phyloP scores from a whole-genome alignment of 2,113 vertebrate species.

The Xyliphius kryptos region DNA sequence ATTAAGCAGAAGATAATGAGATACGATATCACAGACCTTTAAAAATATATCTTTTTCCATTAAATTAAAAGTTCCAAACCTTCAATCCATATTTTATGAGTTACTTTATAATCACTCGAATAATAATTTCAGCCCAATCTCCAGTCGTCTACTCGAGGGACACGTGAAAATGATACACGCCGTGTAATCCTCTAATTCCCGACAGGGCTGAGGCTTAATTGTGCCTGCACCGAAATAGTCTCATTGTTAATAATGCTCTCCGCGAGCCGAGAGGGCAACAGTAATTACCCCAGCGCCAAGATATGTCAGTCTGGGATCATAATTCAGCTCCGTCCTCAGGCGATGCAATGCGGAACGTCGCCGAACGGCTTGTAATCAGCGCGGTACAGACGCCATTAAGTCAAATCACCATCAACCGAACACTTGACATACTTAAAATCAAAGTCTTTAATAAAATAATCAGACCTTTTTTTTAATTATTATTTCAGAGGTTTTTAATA shows the following conservation, averaged over 20 bases:
- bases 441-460: no score
- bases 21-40: not conserved
- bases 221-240: constrained; percentile 30
- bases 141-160: not conserved
- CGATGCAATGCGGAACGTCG: no score
- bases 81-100: constrained; percentile 13
- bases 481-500: no score
- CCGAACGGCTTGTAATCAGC: no score
- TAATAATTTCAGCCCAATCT: constrained; percentile 19
- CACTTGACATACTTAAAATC: no score
- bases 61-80: no score
- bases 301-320: constrained; percentile 28
- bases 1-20: constrained; percentile 13
- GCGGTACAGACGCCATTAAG: no score
- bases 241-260: constrained; percentile 37
- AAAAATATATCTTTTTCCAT: no score
- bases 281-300: constrained; percentile 33
- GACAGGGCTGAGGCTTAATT: constrained; percentile 24
- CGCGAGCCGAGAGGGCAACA: constrained; percentile 30
- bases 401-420: no score
- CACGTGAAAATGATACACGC: not conserved
- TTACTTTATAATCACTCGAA: constrained; percentile 2
- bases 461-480: no score
- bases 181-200: constrained; percentile 9
- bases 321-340: constrained; percentile 35